Evolutionary conservation across 2,113 vertebrate genomes (phyloP).

Genomic region (Chloroceryle aenea): DNA sequence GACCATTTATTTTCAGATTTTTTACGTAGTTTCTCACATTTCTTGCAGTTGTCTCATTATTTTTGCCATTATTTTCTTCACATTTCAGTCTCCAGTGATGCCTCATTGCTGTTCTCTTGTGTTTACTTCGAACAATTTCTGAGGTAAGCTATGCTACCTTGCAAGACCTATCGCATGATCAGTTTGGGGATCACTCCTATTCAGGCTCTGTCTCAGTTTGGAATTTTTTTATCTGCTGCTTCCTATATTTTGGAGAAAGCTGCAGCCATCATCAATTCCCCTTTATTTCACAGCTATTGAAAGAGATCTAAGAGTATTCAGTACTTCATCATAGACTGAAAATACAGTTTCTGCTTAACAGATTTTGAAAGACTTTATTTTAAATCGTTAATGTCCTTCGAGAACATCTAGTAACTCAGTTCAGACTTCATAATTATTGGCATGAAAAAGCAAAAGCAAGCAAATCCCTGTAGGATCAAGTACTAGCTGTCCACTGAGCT

Average conservation of each 20-base stretch:
- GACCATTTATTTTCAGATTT: background rate
- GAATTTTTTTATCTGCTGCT: background rate
- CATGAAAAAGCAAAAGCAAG: background rate
- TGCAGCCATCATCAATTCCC: background rate
- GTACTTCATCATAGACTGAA: background rate
- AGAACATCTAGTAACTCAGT: background rate
- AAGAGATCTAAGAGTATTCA: background rate
- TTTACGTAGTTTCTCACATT: background rate
- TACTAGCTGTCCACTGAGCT: background rate
- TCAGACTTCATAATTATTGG: background rate
- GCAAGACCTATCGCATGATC: background rate
- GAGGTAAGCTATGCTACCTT: background rate
- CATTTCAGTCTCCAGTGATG: background rate
- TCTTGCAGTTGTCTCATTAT: background rate
- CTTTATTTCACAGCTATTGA: background rate
- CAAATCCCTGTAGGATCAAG: background rate
- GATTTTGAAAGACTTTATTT: background rate
- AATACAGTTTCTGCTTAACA: background rate
- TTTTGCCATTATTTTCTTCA: background rate
- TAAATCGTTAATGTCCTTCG: background rate
- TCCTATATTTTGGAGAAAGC: background rate
- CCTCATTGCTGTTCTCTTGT: background rate
- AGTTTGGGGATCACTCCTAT: background rate
- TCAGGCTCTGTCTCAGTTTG: background rate
- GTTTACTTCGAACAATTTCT: background rate